Evolutionary conservation across 2,888 invertebrate species (phyloP).

Genomic region (Embidobia sp.): DNA sequence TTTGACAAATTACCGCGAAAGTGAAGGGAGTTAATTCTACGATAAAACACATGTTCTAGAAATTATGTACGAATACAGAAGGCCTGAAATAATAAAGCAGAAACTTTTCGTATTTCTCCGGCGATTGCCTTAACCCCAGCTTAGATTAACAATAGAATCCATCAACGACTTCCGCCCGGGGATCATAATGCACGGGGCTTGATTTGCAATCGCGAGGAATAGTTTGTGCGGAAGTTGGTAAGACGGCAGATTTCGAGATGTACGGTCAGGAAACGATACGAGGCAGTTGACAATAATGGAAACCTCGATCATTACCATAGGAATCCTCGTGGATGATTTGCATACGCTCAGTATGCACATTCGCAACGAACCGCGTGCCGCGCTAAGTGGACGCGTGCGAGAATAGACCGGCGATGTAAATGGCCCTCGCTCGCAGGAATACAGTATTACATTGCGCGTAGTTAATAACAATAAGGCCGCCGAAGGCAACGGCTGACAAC

Average conservation of each 20-base stretch:
- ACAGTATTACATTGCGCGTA: slow-evolving; percentile 55
- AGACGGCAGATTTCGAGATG: slow-evolving; percentile 61
- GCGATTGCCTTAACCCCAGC: slow-evolving; percentile 4
- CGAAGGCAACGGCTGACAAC: slow-evolving; percentile 3
- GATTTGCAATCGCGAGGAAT: slow-evolving; percentile 60
- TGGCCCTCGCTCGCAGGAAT: slow-evolving; percentile 53
- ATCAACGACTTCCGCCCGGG: slow-evolving; percentile 36
- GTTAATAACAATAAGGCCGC: slow-evolving; percentile 55
- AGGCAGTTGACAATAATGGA: slow-evolving; percentile 67
- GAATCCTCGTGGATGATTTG: slow-evolving; percentile 65
- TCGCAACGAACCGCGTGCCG: slow-evolving; percentile 68
- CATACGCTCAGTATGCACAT: slow-evolving; percentile 67
- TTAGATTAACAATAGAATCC: slow-evolving; percentile 52
- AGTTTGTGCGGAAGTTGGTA: slow-evolving; percentile 62
- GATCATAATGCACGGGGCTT: slow-evolving; percentile 51
- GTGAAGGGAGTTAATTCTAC: too few relatives aligned
- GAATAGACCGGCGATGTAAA: slow-evolving; percentile 61
- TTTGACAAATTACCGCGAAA: too few relatives aligned
- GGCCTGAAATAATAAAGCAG: too few relatives aligned
- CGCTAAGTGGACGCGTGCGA: slow-evolving; percentile 70
- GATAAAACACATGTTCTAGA: too few relatives aligned
- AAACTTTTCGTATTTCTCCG: too few relatives aligned
- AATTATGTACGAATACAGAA: too few relatives aligned
- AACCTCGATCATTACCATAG: slow-evolving; percentile 67
- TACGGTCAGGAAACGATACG: slow-evolving; percentile 63